These are phyloP conservation scores for Sarcophilus harrisii DNA, from an alignment of 2,797 vertebrate genomes.

Conservation along the genomic window DNA sequence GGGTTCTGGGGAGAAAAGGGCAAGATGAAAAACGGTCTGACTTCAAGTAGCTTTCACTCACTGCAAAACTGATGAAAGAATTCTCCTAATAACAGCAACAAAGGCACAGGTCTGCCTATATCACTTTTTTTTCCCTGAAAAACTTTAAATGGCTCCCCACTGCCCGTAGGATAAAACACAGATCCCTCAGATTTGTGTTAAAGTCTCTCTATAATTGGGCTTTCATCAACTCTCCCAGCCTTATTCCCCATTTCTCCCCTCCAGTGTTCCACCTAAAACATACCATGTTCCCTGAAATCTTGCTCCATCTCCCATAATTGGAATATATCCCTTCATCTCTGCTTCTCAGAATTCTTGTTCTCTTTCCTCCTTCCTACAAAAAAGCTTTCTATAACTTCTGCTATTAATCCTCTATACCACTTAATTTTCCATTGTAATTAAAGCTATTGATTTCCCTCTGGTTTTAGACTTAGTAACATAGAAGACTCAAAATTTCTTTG, in stretches of 20 bases:
- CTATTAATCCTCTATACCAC: not conserved
- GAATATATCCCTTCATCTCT: not conserved
- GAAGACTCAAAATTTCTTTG: not conserved
- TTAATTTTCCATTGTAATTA: not conserved
- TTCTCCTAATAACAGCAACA: not conserved
- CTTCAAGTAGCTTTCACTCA: not conserved
- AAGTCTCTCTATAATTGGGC: not conserved
- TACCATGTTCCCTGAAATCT: not conserved
- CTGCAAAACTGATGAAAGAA: constrained; percentile 2
- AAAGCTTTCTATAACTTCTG: not conserved
- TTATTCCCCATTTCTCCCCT: not conserved
- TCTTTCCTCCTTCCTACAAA: constrained; percentile 7
- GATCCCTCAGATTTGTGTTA: not conserved
- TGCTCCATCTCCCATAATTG: not conserved
- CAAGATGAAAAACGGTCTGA: not conserved
- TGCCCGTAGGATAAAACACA: not conserved
- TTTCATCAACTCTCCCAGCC: not conserved
- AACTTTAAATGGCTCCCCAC: not conserved
- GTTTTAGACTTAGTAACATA: not conserved
- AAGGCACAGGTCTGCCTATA: not conserved
- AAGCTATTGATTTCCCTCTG: not conserved
- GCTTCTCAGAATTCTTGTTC: not conserved
- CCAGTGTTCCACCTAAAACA: not conserved
- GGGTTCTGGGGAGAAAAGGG: not conserved
- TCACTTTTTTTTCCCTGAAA: not conserved